A percentile compares a stretch with the other conserved stretches of the same genome.
Conservation (phyloP, 2,797 vertebrate genomes). For the Helarctos malayanus region DNA sequence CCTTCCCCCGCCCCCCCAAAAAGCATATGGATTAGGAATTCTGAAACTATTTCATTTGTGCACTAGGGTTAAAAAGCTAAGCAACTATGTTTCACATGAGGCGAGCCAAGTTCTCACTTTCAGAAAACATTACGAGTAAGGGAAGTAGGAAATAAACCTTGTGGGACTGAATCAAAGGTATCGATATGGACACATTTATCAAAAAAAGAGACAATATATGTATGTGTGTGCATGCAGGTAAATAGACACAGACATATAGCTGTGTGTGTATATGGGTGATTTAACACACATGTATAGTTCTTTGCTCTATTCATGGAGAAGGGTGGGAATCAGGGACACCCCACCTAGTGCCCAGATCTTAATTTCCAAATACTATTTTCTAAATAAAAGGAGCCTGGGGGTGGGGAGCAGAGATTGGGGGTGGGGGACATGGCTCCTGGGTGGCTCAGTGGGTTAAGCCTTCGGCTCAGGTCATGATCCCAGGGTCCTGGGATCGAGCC, state of each 20-base stretch:
- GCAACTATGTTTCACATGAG: background rate
- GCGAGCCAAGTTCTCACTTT: background rate
- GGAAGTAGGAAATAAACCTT: background rate
- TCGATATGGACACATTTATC: background rate
- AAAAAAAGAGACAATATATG: background rate
- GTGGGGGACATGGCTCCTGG: background rate
- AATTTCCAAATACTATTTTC: background rate
- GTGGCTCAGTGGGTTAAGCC: background rate
- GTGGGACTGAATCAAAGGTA: background rate
- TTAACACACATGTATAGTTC: rapidly evolving
- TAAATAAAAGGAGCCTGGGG: background rate
- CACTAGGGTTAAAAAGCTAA: background rate
- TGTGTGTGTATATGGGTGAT: background rate
- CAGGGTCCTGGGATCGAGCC: background rate
- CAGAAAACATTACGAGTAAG: background rate
- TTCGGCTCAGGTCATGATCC: background rate
- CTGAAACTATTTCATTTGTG: background rate
- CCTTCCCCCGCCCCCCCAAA: background rate
- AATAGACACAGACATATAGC: background rate
- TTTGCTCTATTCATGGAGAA: background rate
- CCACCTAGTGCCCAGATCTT: background rate
- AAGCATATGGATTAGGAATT: background rate
- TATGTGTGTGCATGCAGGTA: background rate
- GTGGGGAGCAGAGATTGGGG: background rate
- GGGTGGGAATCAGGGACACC: background rate